Percentiles rank a stretch among this genome's conserved stretches.
These are phyloP conservation scores for Anguilla megastoma DNA, from an alignment of 2,797 vertebrate species.

Conservation along the genomic window DNA sequence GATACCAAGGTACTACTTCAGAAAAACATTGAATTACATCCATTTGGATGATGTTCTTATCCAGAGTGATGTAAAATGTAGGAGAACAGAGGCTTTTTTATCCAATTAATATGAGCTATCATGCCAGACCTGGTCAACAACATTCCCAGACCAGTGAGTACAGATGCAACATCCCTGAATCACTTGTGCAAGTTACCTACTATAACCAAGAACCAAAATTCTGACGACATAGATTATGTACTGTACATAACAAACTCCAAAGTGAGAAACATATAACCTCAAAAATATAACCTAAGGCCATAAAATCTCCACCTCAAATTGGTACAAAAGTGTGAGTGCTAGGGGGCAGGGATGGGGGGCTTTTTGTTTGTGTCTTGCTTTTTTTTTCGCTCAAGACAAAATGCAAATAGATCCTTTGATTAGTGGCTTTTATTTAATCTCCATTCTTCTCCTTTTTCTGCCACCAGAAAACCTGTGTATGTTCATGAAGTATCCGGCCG, in stretches of 20 bases:
- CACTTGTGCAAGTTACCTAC: background rate
- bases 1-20: constrained; percentile 65
- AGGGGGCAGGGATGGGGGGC: no score
- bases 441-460: background rate
- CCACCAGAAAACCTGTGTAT: constrained; percentile 73
- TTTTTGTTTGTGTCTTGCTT: background rate
- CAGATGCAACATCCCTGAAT: background rate
- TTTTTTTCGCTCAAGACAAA: background rate
- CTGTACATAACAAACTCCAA: background rate
- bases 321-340: background rate
- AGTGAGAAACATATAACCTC: background rate
- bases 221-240: background rate
- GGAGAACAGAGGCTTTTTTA: background rate
- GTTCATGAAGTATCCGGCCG: constrained; percentile 72
- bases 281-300: background rate
- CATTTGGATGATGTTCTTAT: background rate
- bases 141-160: background rate
- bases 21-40: background rate
- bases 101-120: background rate
- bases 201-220: background rate
- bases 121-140: background rate
- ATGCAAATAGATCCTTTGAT: background rate
- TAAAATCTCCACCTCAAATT: background rate
- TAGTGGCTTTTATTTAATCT: background rate
- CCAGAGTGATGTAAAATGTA: background rate